Percentiles rank a stretch among this genome's conserved stretches.
Evolutionary conservation across 35 echinoderm and acorn worm genomes (phyloP).

Genomic region (Chiridota heheva): DNA sequence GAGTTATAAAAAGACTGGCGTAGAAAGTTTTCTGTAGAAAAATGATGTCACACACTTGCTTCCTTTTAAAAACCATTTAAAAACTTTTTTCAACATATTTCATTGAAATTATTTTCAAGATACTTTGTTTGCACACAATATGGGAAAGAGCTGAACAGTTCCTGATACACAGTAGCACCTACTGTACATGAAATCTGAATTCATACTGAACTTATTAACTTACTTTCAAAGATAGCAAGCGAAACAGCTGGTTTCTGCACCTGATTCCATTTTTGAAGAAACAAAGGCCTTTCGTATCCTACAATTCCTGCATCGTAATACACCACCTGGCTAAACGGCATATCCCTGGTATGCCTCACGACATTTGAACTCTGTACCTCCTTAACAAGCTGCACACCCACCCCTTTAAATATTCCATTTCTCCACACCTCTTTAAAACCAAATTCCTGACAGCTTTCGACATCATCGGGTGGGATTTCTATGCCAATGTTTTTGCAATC

Average conservation of each 20-base stretch:
- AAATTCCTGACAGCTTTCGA: slow-evolving; percentile 47
- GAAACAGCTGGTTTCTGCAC: slow-evolving; percentile 1
- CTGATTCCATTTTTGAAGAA: slow-evolving; percentile 69
- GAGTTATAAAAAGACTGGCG: too few species aligned
- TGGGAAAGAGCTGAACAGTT: too few species aligned
- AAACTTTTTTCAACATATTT: too few species aligned
- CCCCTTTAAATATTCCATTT: slow-evolving; percentile 77
- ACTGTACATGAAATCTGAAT: too few species aligned
- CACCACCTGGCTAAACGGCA: slow-evolving; percentile 74
- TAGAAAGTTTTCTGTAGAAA: too few species aligned
- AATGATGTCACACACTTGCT: too few species aligned
- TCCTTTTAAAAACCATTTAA: too few species aligned
- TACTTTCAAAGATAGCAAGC: slow-evolving; percentile 28
- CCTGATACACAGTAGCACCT: too few species aligned
- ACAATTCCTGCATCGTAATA: slow-evolving; percentile 71
- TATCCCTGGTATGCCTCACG: slow-evolving; percentile 44
- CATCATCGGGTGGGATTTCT: slow-evolving; percentile 56
- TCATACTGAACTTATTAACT: too few species aligned
- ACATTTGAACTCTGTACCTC: slow-evolving; percentile 12
- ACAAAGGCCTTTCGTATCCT: slow-evolving; percentile 54
- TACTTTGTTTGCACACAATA: too few species aligned
- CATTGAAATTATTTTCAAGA: too few species aligned
- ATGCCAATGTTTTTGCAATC: slow-evolving; percentile 72
- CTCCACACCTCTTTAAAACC: slow-evolving; percentile 76
- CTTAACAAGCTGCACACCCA: slow-evolving; percentile 7